These are phyloP conservation scores for Prionchulus punctatus DNA, from an alignment of 2,888 invertebrate species.

Conservation along the genomic window DNA sequence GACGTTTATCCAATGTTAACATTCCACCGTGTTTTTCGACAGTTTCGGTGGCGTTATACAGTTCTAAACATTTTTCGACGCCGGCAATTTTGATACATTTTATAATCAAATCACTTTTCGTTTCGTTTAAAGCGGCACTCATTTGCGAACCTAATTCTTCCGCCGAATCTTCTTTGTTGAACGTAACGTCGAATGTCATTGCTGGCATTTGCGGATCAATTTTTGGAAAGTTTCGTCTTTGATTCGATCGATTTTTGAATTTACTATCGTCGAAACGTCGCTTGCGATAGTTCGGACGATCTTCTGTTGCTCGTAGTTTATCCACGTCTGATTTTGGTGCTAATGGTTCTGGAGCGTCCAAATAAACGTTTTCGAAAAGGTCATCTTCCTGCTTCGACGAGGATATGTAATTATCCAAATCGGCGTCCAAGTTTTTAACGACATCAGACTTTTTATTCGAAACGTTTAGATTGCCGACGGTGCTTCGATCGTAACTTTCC, in stretches of 20 bases:
- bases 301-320: too few relatives aligned
- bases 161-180: neutral
- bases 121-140: neutral
- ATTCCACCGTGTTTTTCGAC: conserved; percentile 23
- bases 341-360: neutral
- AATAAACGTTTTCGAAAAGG: neutral
- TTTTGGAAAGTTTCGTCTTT: neutral
- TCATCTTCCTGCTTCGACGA: neutral
- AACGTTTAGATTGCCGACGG: neutral
- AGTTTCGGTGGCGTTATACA: conserved; percentile 22
- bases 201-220: neutral
- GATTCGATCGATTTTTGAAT: neutral
- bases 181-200: neutral
- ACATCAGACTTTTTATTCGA: neutral
- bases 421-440: neutral
- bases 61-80: conserved; percentile 13
- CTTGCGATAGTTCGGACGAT: too few relatives aligned
- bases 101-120: neutral
- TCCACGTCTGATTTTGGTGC: neutral
- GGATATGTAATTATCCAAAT: neutral
- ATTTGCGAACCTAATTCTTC: neutral
- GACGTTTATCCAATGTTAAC: conserved; percentile 18
- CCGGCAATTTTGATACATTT: neutral
- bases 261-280: neutral
- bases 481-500: neutral